These are phyloP conservation scores for Melanchra persicariae DNA, from an alignment of 2,888 invertebrate genomes.

Conservation along the genomic window DNA sequence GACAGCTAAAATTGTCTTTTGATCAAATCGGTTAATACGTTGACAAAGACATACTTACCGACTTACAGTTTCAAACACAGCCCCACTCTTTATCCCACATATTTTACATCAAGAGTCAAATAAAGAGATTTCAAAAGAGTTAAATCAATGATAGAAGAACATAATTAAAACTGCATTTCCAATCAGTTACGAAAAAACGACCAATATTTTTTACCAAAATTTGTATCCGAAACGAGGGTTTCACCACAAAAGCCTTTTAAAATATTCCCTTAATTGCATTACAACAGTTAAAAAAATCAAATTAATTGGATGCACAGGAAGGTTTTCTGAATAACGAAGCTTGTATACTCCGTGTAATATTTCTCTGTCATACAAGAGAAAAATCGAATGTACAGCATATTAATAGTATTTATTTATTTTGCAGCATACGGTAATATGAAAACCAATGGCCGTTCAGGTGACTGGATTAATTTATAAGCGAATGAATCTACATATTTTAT, in stretches of 20 bases:
- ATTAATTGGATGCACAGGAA: conserved; percentile 58
- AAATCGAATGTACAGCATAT: conserved; percentile 63
- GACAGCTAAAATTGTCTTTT: background rate
- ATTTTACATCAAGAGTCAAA: background rate
- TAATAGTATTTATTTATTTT: conserved; percentile 77
- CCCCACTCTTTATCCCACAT: background rate
- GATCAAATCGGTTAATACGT: background rate
- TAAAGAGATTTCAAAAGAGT: no score
- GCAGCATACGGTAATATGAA: conserved; percentile 72
- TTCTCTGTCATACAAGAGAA: conserved; percentile 60
- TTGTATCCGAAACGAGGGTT: conserved; percentile 17
- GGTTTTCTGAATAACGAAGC: conserved; percentile 60
- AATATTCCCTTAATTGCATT: conserved; percentile 59
- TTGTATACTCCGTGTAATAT: conserved; percentile 54
- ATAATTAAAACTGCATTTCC: conserved; percentile 1
- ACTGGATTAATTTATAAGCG: conserved; percentile 56
- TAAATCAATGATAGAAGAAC: background rate
- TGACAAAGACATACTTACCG: background rate
- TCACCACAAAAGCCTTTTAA: conserved; percentile 51
- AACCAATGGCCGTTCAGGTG: conserved; percentile 70
- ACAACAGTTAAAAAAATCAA: conserved; percentile 60
- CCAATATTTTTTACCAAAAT: conserved; percentile 20
- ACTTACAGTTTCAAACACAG: background rate
- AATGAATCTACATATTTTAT: conserved; percentile 18
- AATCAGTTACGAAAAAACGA: conserved; percentile 23